Conservation (phyloP, 2,113 vertebrate genomes). For the Corythoichthys haematopterus region DNA sequence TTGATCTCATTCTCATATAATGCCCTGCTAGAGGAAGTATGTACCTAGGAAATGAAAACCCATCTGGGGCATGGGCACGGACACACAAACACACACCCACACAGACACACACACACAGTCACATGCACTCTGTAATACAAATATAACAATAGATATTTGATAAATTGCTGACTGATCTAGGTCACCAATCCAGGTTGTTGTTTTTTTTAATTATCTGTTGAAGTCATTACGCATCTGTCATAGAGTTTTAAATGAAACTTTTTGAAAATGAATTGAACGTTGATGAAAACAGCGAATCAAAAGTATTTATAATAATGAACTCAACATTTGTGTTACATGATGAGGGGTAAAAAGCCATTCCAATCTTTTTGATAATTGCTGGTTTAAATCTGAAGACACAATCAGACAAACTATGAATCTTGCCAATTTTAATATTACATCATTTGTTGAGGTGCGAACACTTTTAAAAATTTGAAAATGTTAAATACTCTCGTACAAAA, state of each 20-base stretch:
- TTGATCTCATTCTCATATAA: constrained; percentile 67
- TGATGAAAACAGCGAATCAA: too few species aligned
- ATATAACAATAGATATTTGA: constrained; percentile 49
- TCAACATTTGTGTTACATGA: too few species aligned
- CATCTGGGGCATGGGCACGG: constrained; percentile 41
- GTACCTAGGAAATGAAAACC: constrained; percentile 67
- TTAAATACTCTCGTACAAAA: too few species aligned
- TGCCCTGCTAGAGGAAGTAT: constrained; percentile 52
- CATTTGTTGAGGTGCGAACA: too few species aligned
- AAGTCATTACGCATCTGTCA: constrained; percentile 58
- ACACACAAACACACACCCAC: constrained; percentile 20
- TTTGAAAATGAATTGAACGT: too few species aligned
- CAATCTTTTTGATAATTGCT: too few species aligned
- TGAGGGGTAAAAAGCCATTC: too few species aligned
- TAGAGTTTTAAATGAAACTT: constrained; percentile 23
- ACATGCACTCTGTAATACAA: constrained; percentile 11
- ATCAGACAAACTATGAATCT: too few species aligned
- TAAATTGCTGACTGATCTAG: constrained; percentile 57
- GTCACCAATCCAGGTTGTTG: constrained; percentile 56
- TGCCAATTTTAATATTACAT: too few species aligned
- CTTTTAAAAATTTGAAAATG: too few species aligned
- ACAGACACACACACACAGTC: constrained; percentile 6
- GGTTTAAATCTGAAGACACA: too few species aligned
- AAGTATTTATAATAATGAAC: too few species aligned
- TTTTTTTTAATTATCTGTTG: background rate